phyloP scores from a whole-genome alignment of 2,888 invertebrate species.

The Archips xylosteana region DNA sequence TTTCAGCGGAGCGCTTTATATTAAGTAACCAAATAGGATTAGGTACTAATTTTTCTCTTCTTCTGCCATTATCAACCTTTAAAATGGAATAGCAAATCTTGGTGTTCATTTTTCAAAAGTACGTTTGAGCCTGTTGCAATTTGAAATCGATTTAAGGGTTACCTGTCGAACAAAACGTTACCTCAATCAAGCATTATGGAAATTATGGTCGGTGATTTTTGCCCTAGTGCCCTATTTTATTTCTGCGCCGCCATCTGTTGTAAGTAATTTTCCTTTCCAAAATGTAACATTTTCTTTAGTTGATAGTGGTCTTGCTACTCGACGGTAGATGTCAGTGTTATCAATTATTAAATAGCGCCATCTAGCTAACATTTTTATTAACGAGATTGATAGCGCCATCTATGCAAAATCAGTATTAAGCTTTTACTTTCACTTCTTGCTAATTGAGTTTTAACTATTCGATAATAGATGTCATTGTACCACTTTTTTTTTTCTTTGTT shows the following conservation, averaged over 20 bases:
- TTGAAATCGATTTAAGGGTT: no score
- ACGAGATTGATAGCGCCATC: conserved; percentile 1
- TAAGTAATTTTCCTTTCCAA: neutral
- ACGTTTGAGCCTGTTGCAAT: no score
- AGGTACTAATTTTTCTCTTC: no score
- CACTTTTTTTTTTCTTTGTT: neutral
- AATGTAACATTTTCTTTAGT: neutral
- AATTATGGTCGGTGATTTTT: neutral
- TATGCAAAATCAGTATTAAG: neutral
- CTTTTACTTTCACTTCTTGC: neutral
- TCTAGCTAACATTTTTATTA: neutral
- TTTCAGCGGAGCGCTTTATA: no score
- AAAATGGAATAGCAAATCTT: no score
- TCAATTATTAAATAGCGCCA: neutral
- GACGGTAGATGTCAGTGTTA: conserved; percentile 40
- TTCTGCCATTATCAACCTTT: no score
- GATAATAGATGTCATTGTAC: conserved; percentile 46
- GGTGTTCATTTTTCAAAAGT: no score
- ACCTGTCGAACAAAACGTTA: no score
- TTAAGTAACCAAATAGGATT: no score
- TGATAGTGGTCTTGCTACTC: conserved; percentile 40
- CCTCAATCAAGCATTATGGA: no score
- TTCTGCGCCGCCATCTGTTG: conserved; percentile 16
- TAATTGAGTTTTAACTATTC: neutral
- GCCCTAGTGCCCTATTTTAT: conserved; percentile 17